phyloP scores from a whole-genome alignment of 2,797 vertebrate genomes.

The Oryzias sinensis region DNA sequence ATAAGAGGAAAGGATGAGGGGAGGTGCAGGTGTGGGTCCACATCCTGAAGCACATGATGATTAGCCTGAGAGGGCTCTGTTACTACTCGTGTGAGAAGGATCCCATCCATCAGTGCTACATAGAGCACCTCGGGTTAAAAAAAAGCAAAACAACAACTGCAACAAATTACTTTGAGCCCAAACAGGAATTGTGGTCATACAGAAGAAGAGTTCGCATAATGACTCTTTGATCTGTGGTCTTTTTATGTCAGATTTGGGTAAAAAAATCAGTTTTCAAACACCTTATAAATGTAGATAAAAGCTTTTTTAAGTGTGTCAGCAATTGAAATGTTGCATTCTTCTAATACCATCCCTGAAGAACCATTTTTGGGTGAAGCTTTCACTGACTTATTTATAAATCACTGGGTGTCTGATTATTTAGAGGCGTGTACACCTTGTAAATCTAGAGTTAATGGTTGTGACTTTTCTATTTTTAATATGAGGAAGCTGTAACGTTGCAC shows the following conservation, averaged over 20 bases:
- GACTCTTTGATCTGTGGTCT: too few relatives aligned
- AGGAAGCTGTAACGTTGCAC: constrained; percentile 43
- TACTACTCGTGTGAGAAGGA: constrained; percentile 31
- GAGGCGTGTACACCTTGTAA: constrained; percentile 35
- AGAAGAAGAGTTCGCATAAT: background rate
- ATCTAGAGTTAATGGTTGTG: constrained; percentile 46
- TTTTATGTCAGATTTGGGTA: too few relatives aligned
- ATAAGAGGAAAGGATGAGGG: constrained; percentile 18
- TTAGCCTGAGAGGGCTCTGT: constrained; percentile 42
- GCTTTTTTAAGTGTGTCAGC: background rate
- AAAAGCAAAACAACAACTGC: background rate
- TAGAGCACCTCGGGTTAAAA: background rate
- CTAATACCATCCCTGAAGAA: constrained; percentile 4
- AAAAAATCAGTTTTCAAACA: too few relatives aligned
- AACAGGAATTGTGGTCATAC: background rate
- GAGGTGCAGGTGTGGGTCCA: constrained; percentile 65
- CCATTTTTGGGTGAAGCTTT: constrained; percentile 12
- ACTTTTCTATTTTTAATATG: constrained; percentile 55
- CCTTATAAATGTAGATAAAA: background rate
- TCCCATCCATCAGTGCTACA: constrained; percentile 17
- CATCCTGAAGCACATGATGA: constrained; percentile 58
- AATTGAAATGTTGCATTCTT: constrained; percentile 11
- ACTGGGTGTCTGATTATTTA: constrained; percentile 29
- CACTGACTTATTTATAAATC: constrained; percentile 46
- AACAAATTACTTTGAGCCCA: background rate